Conservation (phyloP, 1,140 invertebrate species). For the Myzus persicae region DNA sequence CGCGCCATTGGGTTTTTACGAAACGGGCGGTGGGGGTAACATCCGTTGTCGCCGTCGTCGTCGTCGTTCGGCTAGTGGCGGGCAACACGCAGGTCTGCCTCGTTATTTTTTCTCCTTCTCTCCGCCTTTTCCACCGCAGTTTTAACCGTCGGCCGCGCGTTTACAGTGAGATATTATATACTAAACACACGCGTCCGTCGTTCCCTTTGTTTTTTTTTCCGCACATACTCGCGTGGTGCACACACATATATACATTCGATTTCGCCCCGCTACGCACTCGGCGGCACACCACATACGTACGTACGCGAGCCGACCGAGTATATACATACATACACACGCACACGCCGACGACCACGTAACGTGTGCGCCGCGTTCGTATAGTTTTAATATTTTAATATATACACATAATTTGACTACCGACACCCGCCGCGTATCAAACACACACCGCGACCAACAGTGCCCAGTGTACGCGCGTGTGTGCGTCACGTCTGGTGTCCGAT, state of each 20-base stretch:
- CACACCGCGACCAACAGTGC: not conserved
- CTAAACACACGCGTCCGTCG: conserved; percentile 45
- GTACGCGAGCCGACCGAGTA: conserved; percentile 26
- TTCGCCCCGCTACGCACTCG: conserved; percentile 25
- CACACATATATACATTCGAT: conserved; percentile 23
- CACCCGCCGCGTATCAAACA: conserved; percentile 9
- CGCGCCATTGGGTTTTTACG: conserved; percentile 57
- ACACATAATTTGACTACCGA: not conserved
- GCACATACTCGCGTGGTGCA: conserved; percentile 11
- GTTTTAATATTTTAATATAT: not conserved
- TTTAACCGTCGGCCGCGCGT: conserved; percentile 66
- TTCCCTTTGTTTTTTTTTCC: conserved; percentile 59
- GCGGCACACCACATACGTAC: conserved; percentile 18
- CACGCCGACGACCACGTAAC: conserved; percentile 29
- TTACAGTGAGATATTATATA: conserved; percentile 48
- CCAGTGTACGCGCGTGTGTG: conserved; percentile 40
- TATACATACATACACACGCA: conserved; percentile 50
- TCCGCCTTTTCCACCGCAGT: conserved; percentile 58
- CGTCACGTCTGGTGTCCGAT: conserved; percentile 59
- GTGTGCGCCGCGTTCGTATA: conserved; percentile 42
- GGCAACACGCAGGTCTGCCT: conserved; percentile 58
- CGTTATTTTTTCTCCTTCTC: conserved; percentile 59
- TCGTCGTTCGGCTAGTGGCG: conserved; percentile 55
- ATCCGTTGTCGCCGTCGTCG: conserved; percentile 48
- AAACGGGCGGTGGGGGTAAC: conserved; percentile 54